Evolutionary conservation across 1,140 invertebrate genomes (phyloP), one percentile per base, ranked within the genome.

Genomic region (Orussus abietinus): DNA sequence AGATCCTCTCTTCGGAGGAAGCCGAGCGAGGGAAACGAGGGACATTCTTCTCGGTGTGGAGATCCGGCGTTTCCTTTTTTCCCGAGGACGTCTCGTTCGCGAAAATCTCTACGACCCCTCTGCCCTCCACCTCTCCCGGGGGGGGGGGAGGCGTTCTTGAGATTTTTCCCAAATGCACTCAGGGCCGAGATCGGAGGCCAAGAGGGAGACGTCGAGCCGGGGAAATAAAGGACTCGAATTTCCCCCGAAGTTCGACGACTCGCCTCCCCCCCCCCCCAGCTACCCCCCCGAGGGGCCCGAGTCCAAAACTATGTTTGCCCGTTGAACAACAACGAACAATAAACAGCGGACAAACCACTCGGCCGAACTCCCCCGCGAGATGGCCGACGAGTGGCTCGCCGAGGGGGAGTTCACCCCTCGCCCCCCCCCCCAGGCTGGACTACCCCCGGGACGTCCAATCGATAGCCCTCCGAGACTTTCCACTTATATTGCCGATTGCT

Each of bases 401-500:
- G 46, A 55, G 41, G 50, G 62, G 53, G 45, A 40, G 47, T 48
- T 41, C 49, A 13, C 29, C 33, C 41, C 42, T 46, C 46, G 31
- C 40, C 30, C 47, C 52, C 39, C 50, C 48, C 32, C 47, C 44
- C 47, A 45, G 50, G 5, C 7, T 36, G 21, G n/a, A 18, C 14
- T 3, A 22, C 12, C 19, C 11, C 11, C 10, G 12, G 20, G 41
- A 32, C 14, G 15, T 26, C 45, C 50, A 53, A 67, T 69, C 66
- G 59, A 69, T 67, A 66, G 53, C 49, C 48, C 54, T 54, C 54
- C 58, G 59, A 67, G 66, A 61, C 65, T 68, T 69, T 68, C 64
- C 60, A 66, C 63, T 71, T 66, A 64, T 69, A 71, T 68, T 68
- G 65, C 69, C 68, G 65, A 71, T 71, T 69, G 64, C 65, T 71